Conservation (phyloP, 2,113 vertebrate genomes). For the Ursus arctos region DNA sequence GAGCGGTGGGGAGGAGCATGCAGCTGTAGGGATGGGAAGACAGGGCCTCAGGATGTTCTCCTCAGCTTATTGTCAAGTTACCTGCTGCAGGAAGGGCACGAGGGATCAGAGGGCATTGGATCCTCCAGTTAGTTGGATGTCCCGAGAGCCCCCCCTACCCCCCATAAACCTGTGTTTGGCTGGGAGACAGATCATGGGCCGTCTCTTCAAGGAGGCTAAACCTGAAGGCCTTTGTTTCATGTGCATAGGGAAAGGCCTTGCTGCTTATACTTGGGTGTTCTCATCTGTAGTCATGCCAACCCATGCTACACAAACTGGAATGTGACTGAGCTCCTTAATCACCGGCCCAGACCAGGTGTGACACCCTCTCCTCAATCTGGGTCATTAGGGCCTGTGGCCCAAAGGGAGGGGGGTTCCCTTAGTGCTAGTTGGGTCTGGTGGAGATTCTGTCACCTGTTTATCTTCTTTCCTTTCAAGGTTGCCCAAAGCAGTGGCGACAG, state of each 20-base stretch:
- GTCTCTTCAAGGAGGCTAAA: background rate
- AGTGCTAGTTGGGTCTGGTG: conserved; percentile 18
- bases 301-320: background rate
- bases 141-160: background rate
- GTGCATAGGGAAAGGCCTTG: background rate
- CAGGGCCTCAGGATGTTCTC: conserved; percentile 36
- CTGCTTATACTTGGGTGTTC: background rate
- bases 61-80: conserved; percentile 29
- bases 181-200: background rate
- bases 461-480: conserved; percentile 39
- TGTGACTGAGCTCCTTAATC: background rate
- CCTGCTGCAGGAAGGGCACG: conserved; percentile 17
- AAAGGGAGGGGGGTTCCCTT: conserved; percentile 44
- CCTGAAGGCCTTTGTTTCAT: conserved; percentile 36
- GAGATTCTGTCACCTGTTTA: conserved; percentile 28
- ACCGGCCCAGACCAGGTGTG: background rate
- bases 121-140: background rate
- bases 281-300: background rate
- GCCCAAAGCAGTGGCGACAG: conserved; percentile 34
- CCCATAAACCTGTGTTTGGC: background rate
- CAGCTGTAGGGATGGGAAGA: conserved; percentile 36
- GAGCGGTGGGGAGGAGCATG: conserved; percentile 45
- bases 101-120: background rate
- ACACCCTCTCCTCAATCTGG: background rate
- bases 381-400: background rate